Evolutionary conservation across 2,113 vertebrate genomes (phyloP), one percentile per base, ranked within the genome.

Genomic region (Nansenia antarctica): DNA sequence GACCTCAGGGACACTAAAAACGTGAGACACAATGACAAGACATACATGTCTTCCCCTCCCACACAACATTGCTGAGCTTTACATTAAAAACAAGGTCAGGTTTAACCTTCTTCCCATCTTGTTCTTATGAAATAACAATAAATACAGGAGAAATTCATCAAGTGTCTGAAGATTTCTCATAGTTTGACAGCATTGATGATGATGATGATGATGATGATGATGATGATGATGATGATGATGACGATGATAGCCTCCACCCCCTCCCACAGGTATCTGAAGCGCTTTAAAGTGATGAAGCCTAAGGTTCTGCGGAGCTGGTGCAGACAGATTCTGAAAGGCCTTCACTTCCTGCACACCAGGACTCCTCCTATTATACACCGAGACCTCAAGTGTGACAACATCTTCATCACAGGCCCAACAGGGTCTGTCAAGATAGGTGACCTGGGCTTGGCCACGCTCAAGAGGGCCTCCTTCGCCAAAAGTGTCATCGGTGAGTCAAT

Each of bases 381-480:
- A 70, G 98, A 99, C 86, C 94, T 99, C 47, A 99, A 99, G 89
- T 99, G 98, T 59, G 98, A 99, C 90, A 99, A 99, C 91, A 99
- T 99, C 90, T 99, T 99, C 87, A 99, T 99, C 89, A 99, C 98
- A 2, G 98, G 98, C 69, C 98, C 98, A 61, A 98, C 98, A 0
- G 98, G 98, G 76, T 99, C 98, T 2, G 98, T 99, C 73, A 99
- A 99, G 88, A 99, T 99, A 1, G 98, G 98, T 27, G 98, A 99
- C 74, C 90, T 99, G 77, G 98, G 98, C 67, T 81, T 99, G 78
- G 98, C 98, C 49, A 99, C 98, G 20, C 92, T 99, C 70, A 99
- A 99, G 88, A 96, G 98, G 80, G 92, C 96, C 15, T 99, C 97
- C 0, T 99, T 98, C 75, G 98, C 97, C 63, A 99, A 98, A 88